Conservation (phyloP, 2,797 vertebrate genomes). For the Rhinatrema bivittatum region DNA sequence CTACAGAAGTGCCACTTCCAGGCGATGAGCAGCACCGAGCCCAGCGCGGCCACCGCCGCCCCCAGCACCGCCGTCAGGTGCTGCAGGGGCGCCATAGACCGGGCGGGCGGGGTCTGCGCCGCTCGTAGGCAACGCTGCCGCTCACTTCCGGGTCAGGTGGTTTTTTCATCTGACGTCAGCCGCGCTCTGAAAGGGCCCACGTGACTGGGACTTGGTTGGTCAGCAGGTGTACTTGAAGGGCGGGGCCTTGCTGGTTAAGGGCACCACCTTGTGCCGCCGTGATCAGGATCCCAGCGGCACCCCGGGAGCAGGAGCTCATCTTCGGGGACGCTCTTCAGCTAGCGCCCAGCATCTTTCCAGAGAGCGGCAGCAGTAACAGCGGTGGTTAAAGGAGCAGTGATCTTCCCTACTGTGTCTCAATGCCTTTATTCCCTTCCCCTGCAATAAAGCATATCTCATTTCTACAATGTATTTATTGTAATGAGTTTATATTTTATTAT, state of each 20-base stretch:
- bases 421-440: too few species aligned
- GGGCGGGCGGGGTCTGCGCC: not conserved
- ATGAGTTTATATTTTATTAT: too few species aligned
- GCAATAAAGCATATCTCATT: too few species aligned
- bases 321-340: too few species aligned
- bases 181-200: conserved; percentile 3
- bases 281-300: not conserved
- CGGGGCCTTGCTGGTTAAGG: too few species aligned
- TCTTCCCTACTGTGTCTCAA: too few species aligned
- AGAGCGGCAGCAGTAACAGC: not conserved
- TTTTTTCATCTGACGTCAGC: not conserved
- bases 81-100: conserved; percentile 59
- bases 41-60: conserved; percentile 70
- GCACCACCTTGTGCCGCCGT: not conserved
- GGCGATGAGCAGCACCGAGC: conserved; percentile 74
- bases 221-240: not conserved
- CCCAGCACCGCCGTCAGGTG: conserved; percentile 65
- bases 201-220: not conserved
- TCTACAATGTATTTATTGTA: too few species aligned
- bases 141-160: too few species aligned
- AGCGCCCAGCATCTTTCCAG: too few species aligned
- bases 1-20: conserved; percentile 62
- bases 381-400: too few species aligned
- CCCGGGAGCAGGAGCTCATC: too few species aligned
- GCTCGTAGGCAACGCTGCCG: not conserved